Base-by-base conservation (phyloP, 2,888 invertebrate species). In the Drosophila kokeensis region DNA sequence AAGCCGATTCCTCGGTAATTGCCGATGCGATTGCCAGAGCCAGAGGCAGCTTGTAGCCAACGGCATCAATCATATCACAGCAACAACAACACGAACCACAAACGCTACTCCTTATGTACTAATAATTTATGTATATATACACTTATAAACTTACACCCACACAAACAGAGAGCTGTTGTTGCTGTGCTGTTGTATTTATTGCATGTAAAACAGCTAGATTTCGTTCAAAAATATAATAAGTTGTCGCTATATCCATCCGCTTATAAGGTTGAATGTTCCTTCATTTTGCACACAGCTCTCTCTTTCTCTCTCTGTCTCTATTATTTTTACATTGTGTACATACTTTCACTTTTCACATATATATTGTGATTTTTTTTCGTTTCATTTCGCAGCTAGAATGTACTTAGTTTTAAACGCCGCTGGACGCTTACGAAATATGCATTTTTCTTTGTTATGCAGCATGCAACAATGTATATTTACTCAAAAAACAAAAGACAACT, bases 1-100 rank as follows among this genome's bases (percentile, higher is more conserved):
- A 88, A 83, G 63, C 52, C 83, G 32, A 65, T 50, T 62, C n/a
- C 49, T 73, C 40, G 38, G 54, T 4, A 21, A 24, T 24, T 45
- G 45, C 21, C 45, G 21, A 13, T 45, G 21, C 21, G 21, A 15
- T 45, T 21, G 3, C 21, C 21, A 45, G 7, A 24, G 21, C 13
- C 21, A 15, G 45, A 24, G 21, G 15, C 6, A 45, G 24, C 8
- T 45, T 45, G 24, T 24, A 45, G 24, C 48, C 45, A 54, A 52
- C 57, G 36, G 38, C 60, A 59, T 24, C 49, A 57, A 42, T 50
- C 15, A 3, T 38, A 59, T 45, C 57, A 68, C 64, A 40, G 42
- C 73, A 62, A 52, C 62, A 70, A 40, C 65, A 58, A 63, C 40
- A 48, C 21, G 15, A 21, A 15, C 45, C 7, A 24, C 21, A 45